Conservation (phyloP, 2,797 vertebrate genomes). For the Leuciscus waleckii region DNA sequence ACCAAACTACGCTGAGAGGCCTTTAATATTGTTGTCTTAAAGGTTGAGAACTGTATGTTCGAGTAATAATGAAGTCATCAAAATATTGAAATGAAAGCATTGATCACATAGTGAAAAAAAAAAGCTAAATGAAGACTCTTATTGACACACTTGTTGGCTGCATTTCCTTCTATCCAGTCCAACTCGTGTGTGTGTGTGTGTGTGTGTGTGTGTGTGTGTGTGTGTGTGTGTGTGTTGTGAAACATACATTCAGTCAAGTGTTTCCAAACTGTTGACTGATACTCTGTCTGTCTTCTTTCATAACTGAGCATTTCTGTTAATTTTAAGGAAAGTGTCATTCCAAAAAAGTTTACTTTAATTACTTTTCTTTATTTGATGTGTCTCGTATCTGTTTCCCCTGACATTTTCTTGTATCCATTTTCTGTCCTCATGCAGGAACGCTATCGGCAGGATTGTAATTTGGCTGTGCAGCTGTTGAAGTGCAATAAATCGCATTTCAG, state of each 20-base stretch:
- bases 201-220: neutral
- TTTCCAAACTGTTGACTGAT: neutral
- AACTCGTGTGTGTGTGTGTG: too few species aligned
- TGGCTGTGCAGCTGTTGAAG: conserved; percentile 96
- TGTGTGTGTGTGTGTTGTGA: neutral
- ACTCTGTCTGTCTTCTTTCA: neutral
- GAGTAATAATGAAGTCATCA: neutral
- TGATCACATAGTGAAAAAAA: neutral
- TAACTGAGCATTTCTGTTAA: neutral
- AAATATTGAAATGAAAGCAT: neutral
- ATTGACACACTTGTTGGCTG: neutral
- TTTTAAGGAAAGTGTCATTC: neutral
- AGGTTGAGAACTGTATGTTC: neutral
- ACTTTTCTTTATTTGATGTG: neutral
- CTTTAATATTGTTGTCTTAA: too few species aligned
- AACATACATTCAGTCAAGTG: neutral
- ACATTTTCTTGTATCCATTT: neutral
- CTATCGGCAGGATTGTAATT: conserved; percentile 95
- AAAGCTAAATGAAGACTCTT: neutral
- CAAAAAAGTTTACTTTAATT: neutral
- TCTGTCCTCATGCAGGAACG: conserved; percentile 82
- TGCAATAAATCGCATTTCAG: conserved; percentile 99
- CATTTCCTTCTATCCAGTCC: neutral
- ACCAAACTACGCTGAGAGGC: neutral
- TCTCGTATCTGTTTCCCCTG: neutral